Percentiles rank a stretch among this genome's conserved stretches.
Evolutionary conservation across 2,888 invertebrate species (phyloP).

Genomic region (Lithosia quadra): DNA sequence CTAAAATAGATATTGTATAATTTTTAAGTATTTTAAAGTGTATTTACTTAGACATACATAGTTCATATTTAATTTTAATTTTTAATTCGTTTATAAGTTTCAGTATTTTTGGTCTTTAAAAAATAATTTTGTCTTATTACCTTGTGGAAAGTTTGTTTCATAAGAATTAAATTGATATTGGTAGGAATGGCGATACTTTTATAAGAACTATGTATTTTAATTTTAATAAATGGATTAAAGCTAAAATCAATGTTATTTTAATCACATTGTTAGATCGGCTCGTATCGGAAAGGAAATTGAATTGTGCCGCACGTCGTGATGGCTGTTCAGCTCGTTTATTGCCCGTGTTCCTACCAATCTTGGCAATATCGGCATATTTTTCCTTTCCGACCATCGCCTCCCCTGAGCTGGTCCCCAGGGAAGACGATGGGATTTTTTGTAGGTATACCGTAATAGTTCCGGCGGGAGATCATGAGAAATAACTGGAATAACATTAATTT

Average conservation of each 20-base stretch:
- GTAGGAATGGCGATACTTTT: conserved; percentile 23
- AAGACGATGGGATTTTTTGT: too few species aligned
- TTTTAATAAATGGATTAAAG: conserved; percentile 7
- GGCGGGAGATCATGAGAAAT: too few species aligned
- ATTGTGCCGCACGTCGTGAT: too few species aligned
- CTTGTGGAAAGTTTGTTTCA: conserved; percentile 18
- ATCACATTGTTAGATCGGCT: too few species aligned
- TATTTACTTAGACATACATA: conserved; percentile 45
- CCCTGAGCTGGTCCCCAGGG: too few species aligned
- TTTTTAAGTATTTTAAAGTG: conserved; percentile 52
- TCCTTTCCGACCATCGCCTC: too few species aligned
- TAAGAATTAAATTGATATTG: conserved; percentile 19
- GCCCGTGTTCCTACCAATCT: too few species aligned
- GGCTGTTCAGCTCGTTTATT: too few species aligned
- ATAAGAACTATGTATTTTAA: conserved; percentile 29
- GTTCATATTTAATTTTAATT: conserved; percentile 52
- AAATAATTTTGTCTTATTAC: conserved; percentile 28
- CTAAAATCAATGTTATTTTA: background rate
- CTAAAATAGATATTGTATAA: conserved; percentile 32
- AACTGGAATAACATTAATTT: too few species aligned
- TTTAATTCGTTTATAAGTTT: conserved; percentile 64
- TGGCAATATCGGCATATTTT: too few species aligned
- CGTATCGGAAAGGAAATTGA: too few species aligned
- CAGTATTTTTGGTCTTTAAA: conserved; percentile 55
- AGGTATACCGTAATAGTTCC: too few species aligned